Evolutionary conservation across 2,797 vertebrate genomes (phyloP).

Genomic region (Heteromormyrus szaboi): DNA sequence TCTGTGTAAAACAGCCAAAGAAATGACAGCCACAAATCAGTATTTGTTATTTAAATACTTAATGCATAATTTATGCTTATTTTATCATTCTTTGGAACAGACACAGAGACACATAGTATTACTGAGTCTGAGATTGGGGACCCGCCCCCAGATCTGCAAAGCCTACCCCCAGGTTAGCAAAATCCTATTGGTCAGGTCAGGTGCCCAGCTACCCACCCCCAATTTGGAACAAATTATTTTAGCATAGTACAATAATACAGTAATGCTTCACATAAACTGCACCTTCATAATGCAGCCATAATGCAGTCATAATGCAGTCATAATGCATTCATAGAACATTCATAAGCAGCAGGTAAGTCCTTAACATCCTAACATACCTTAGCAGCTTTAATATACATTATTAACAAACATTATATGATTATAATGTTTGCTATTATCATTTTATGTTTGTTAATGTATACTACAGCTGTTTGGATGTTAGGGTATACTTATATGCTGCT

Average conservation of each 20-base stretch:
- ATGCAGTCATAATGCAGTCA: no score
- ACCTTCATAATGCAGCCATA: neutral
- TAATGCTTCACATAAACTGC: neutral
- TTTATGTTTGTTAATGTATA: neutral
- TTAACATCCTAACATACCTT: neutral
- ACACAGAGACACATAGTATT: neutral
- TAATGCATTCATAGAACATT: neutral
- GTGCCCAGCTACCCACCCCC: neutral
- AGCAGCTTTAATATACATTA: neutral
- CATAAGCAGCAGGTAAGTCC: neutral
- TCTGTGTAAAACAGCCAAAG: neutral
- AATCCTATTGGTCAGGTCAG: neutral
- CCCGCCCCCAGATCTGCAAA: neutral
- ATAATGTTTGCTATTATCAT: neutral
- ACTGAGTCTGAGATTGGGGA: neutral
- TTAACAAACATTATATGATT: neutral
- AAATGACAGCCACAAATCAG: neutral
- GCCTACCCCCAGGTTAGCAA: neutral
- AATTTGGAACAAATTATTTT: neutral
- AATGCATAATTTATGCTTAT: neutral
- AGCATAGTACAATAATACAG: neutral
- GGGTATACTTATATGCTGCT: neutral
- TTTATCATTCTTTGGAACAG: neutral
- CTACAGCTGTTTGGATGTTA: neutral
- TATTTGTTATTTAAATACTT: neutral